These are phyloP conservation scores for Mantis religiosa DNA, from an alignment of 2,888 invertebrate species.

Conservation along the genomic window DNA sequence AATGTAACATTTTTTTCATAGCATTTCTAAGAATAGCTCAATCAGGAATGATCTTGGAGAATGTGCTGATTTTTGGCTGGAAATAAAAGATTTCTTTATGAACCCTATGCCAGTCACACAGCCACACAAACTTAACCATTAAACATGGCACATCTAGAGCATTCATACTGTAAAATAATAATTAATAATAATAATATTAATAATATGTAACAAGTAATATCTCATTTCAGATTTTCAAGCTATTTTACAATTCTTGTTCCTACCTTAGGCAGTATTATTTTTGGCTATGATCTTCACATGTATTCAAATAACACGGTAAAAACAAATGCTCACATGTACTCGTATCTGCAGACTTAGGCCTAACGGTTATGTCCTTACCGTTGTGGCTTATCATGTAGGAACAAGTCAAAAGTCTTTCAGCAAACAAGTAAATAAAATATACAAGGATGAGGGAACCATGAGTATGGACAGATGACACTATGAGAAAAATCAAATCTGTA, in stretches of 20 bases:
- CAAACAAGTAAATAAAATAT: background rate
- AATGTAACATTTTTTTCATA: background rate
- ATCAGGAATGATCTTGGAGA: background rate
- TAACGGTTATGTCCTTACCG: background rate
- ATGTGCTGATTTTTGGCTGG: background rate
- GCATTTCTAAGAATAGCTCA: background rate
- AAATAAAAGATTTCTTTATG: background rate
- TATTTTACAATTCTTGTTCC: background rate
- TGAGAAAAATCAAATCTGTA: background rate
- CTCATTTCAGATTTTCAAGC: background rate
- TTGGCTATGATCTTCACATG: background rate
- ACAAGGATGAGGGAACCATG: background rate
- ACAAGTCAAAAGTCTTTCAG: background rate
- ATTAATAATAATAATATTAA: constrained; percentile 4
- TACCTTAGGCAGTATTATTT: constrained; percentile 1
- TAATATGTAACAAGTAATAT: background rate
- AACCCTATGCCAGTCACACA: background rate
- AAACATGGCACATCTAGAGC: constrained; percentile 4
- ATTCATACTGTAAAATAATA: constrained; percentile 7
- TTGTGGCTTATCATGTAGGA: background rate
- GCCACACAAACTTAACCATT: background rate
- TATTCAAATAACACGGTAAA: background rate
- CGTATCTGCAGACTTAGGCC: background rate
- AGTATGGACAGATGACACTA: background rate
- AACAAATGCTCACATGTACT: background rate